These are phyloP conservation scores for Hemichromis elongatus DNA, from an alignment of 2,113 vertebrate genomes.

Conservation along the genomic window DNA sequence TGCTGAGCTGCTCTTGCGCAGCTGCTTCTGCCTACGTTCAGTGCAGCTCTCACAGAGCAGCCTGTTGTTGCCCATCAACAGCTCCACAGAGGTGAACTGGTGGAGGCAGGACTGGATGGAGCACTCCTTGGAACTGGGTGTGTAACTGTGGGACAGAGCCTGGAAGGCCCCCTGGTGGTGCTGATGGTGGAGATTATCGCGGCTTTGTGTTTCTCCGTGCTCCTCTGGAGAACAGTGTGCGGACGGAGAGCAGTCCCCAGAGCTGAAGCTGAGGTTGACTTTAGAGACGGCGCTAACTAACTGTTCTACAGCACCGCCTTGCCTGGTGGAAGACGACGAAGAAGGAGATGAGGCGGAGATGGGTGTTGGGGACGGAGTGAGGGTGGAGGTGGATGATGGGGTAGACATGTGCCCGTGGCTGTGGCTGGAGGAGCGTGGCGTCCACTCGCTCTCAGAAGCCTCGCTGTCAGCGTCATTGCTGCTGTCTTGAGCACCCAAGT, in stretches of 20 bases:
- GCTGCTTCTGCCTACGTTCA: constrained; percentile 78
- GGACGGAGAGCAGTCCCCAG: constrained; percentile 55
- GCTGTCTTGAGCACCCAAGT: constrained; percentile 81
- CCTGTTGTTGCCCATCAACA: constrained; percentile 98
- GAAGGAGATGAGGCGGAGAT: constrained; percentile 1
- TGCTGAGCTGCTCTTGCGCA: constrained; percentile 73
- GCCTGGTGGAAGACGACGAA: constrained; percentile 17
- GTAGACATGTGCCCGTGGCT: constrained; percentile 29
- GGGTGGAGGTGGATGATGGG: constrained; percentile 40
- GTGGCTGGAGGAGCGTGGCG: constrained; percentile 53
- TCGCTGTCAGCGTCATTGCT: constrained; percentile 94
- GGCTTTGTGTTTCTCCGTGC: constrained; percentile 32
- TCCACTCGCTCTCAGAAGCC: constrained; percentile 86
- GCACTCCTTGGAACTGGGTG: constrained; percentile 92
- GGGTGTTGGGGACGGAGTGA: constrained; percentile 12
- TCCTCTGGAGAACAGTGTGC: constrained; percentile 55
- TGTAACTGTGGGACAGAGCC: constrained; percentile 89
- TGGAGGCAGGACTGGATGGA: constrained; percentile 96
- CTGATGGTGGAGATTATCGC: constrained; percentile 57
- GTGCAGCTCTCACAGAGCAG: constrained; percentile 94
- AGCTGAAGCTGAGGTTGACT: constrained; percentile 70
- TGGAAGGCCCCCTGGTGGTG: constrained; percentile 86
- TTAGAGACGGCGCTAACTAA: constrained; percentile 79
- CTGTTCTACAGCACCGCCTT: constrained; percentile 64
- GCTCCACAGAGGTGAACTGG: constrained; percentile 93